Evolutionary conservation across 1,140 invertebrate species (phyloP).

Genomic region (Tyrophagus putrescentiae): DNA sequence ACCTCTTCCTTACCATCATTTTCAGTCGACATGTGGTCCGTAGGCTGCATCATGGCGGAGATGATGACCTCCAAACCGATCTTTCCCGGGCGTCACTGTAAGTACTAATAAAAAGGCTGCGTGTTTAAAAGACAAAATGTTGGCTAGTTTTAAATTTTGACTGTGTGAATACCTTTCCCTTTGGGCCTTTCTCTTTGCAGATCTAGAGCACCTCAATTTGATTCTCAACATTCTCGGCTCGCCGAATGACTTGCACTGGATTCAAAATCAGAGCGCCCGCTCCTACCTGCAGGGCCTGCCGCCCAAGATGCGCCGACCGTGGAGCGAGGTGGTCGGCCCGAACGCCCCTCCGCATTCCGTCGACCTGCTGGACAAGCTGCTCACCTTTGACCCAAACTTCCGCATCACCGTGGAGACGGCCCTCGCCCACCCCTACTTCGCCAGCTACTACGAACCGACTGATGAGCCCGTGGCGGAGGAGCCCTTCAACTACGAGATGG

Average conservation of each 20-base stretch:
- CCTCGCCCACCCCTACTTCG: conserved; percentile 90
- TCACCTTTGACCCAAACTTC: conserved; percentile 96
- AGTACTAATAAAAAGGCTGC: conserved; percentile 17
- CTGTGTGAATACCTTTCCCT: too few species aligned
- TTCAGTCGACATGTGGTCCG: conserved; percentile 94
- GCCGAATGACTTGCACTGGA: conserved; percentile 93
- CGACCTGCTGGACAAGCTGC: conserved; percentile 93
- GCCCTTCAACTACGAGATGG: conserved; percentile 95
- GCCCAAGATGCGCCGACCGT: conserved; percentile 89
- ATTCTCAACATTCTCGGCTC: conserved; percentile 93
- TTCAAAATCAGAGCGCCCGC: conserved; percentile 97
- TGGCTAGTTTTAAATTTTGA: too few species aligned
- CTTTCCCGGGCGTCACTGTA: conserved; percentile 92
- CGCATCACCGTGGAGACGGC: conserved; percentile 92
- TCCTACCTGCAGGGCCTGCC: conserved; percentile 93
- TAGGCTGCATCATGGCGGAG: conserved; percentile 95
- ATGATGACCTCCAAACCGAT: conserved; percentile 96
- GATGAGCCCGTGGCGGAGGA: conserved; percentile 98
- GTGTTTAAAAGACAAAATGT: too few species aligned
- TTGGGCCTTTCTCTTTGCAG: conserved; percentile 18
- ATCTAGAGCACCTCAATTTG: conserved; percentile 96
- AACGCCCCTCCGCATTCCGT: conserved; percentile 84
- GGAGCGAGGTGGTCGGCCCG: conserved; percentile 78
- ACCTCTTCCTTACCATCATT: conserved; percentile 15
- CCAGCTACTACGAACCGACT: conserved; percentile 97